A percentile compares a stretch with the other conserved stretches of the same genome.
Conservation (phyloP, 2,797 vertebrate genomes). For the Pipistrellus nathusii region DNA sequence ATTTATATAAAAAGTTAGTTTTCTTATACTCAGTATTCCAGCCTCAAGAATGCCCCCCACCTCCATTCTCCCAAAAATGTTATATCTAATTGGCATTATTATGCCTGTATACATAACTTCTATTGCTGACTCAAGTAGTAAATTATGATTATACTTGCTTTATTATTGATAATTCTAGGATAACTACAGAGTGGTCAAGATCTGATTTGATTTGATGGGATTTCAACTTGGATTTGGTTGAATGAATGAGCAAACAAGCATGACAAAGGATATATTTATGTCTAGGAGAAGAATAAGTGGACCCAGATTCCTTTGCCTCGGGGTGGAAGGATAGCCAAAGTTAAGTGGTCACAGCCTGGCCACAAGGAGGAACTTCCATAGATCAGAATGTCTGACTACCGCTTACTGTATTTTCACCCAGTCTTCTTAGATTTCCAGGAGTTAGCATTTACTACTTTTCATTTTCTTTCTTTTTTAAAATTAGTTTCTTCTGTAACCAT, state of each 20-base stretch:
- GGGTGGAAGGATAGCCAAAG: neutral
- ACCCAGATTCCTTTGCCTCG: neutral
- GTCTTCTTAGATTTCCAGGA: neutral
- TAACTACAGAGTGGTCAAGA: neutral
- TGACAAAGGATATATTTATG: neutral
- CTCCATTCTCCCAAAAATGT: neutral
- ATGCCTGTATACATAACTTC: neutral
- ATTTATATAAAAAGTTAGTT: neutral
- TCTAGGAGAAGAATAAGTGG: neutral
- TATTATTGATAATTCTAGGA: neutral
- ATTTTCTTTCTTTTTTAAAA: neutral
- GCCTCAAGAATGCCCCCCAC: rapidly evolving
- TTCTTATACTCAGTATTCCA: neutral
- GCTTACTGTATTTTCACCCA: neutral
- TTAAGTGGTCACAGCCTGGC: neutral
- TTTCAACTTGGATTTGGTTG: neutral
- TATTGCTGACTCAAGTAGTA: neutral
- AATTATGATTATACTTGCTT: neutral
- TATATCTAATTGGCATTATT: neutral
- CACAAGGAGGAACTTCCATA: neutral
- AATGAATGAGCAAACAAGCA: neutral
- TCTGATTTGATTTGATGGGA: neutral
- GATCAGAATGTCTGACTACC: neutral
- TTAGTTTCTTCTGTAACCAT: neutral
- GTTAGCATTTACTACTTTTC: neutral